Base-by-base conservation (phyloP, 2,113 vertebrate species). In the Pseudorhombus dupliciocellatus region DNA sequence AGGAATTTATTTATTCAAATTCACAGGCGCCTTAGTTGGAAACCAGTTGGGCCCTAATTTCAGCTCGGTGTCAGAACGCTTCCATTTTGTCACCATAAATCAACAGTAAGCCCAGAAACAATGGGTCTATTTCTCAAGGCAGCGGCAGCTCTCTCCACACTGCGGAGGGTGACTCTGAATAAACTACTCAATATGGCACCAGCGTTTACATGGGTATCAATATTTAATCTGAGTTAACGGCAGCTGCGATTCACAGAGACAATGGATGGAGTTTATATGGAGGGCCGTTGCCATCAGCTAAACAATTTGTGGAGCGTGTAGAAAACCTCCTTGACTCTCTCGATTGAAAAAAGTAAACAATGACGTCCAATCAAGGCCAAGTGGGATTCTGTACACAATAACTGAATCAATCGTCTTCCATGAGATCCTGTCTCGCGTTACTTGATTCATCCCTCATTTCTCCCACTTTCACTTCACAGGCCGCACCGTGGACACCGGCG, bases 21-120 rank as follows among this genome's bases (percentile, higher is more conserved):
- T 85, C 93, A 92, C 92, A 90, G 92, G 93, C 94, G 95, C 94
- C 93, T 90, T 85, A 83, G 92, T 87, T 89, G 85, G 91, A 92
- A 94, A 94, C 87, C 89, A 91, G 92, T 92, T 1, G 91, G n/a
- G 50, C 92, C 94, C 95, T 96, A 92, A 96, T 96, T 96, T 95
- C 93, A 95, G 95, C 95, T 94, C 90, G 81, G 89, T 93, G 93
- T 95, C 95, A 95, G 94, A 96, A 95, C 94, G 95, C 93, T 94
- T 95, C 92, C 25, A 93, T 93, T 89, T 92, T 94, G 94, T 92
- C 93, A 89, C 88, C 91, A 95, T 97, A 93, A 94, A 90, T 96
- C 95, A 96, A 89, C 84, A 70, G 73, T 67, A 75, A 83, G 78
- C 83, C 51, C 74, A 69, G 66, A 83, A 90, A 65, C 46, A 21